Evolutionary conservation across 2,113 vertebrate species (phyloP).

Genomic region (Otolemur garnettii): DNA sequence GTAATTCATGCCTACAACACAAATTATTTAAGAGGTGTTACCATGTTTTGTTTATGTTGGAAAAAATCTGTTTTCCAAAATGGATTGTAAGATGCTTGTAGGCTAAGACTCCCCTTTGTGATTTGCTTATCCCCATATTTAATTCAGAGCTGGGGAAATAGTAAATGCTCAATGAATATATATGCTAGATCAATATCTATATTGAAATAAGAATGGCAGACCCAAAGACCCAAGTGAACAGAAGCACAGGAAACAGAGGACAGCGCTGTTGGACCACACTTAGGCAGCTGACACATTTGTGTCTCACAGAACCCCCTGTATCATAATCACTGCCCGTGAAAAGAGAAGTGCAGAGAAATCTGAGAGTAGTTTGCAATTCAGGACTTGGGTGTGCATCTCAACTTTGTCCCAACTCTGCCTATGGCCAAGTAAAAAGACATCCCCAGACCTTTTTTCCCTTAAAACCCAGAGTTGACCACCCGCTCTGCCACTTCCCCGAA

Average conservation of each 20-base stretch:
- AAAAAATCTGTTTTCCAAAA: conserved; percentile 15
- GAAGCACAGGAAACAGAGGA: background rate
- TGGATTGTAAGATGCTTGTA: background rate
- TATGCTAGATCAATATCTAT: background rate
- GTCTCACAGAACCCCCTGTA: background rate
- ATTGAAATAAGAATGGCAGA: background rate
- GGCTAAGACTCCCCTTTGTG: background rate
- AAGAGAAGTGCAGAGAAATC: conserved; percentile 5
- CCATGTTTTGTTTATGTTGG: background rate
- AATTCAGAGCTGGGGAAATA: background rate
- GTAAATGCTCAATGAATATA: background rate
- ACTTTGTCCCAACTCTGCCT: background rate
- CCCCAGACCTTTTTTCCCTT: background rate
- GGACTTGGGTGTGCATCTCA: background rate
- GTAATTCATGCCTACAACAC: conserved; percentile 35
- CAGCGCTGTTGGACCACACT: background rate
- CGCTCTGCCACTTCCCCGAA: background rate
- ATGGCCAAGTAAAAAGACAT: background rate
- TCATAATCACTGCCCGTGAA: background rate
- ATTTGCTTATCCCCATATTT: conserved; percentile 2
- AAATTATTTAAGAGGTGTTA: conserved; percentile 54
- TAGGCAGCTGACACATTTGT: background rate
- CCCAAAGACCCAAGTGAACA: background rate
- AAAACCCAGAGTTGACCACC: background rate
- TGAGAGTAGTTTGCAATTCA: background rate